phyloP scores from a whole-genome alignment of 2,888 invertebrate genomes.

The Zaprionus lineosus region DNA sequence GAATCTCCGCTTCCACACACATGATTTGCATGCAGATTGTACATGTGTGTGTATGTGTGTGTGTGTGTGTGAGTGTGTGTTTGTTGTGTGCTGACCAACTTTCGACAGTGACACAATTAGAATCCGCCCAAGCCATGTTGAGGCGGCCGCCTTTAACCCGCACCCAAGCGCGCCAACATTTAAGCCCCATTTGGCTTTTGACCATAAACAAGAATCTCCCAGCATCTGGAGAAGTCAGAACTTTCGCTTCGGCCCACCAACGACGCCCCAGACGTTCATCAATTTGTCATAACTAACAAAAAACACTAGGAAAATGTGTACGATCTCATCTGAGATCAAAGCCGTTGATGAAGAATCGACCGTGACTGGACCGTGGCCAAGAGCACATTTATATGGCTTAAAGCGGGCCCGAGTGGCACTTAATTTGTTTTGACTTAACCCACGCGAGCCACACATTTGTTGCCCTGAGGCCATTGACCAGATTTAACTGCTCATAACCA shows the following conservation, averaged over 20 bases:
- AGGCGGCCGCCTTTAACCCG: too few species aligned
- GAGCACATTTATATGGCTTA: slow-evolving; percentile 63
- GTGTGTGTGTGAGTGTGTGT: too few species aligned
- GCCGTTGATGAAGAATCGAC: slow-evolving; percentile 71
- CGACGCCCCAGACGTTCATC: slow-evolving; percentile 44
- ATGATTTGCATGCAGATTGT: slow-evolving; percentile 34
- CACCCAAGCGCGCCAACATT: too few species aligned
- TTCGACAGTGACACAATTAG: slow-evolving; percentile 71
- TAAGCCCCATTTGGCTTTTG: slow-evolving; percentile 12
- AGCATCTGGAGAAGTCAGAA: slow-evolving; percentile 22
- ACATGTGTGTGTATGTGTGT: slow-evolving; percentile 5
- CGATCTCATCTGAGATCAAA: slow-evolving; percentile 40
- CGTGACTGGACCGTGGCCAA: slow-evolving; percentile 53
- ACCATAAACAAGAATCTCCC: slow-evolving; percentile 58
- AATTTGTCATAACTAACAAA: slow-evolving; percentile 60
- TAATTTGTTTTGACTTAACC: slow-evolving; percentile 72
- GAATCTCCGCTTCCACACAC: slow-evolving; percentile 19
- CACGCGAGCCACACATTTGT: slow-evolving; percentile 52
- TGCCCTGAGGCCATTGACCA: slow-evolving; percentile 67
- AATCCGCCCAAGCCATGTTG: slow-evolving; percentile 35
- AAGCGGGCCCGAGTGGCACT: slow-evolving; percentile 52
- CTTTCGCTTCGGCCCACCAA: slow-evolving; percentile 63
- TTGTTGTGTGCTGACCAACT: slow-evolving; percentile 59
- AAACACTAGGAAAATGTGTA: slow-evolving; percentile 2
- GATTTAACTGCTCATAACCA: slow-evolving; percentile 29